These are phyloP conservation scores for Amphiprion ocellaris DNA, from an alignment of 2,113 vertebrate genomes.

Conservation along the genomic window DNA sequence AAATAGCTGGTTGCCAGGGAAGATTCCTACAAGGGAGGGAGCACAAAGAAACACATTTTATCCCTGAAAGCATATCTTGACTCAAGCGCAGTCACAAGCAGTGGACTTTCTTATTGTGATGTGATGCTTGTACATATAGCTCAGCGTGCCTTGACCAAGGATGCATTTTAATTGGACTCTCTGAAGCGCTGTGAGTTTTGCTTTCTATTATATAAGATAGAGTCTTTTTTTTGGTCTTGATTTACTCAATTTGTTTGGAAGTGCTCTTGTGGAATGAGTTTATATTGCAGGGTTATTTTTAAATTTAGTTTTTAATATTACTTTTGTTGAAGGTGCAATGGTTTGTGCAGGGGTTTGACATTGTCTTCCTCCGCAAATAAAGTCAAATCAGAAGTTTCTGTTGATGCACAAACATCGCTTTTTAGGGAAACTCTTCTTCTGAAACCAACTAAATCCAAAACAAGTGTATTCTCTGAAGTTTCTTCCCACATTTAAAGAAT, in stretches of 20 bases:
- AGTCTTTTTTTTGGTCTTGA: not conserved
- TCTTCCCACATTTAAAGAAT: no score
- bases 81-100: not conserved
- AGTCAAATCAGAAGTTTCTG: not conserved
- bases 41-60: slow-evolving; percentile 7
- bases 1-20: slow-evolving; percentile 33
- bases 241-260: not conserved
- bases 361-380: not conserved
- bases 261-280: not conserved
- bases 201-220: not conserved
- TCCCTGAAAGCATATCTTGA: slow-evolving; percentile 2
- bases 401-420: no score
- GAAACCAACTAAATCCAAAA: no score
- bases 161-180: not conserved
- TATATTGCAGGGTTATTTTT: no score
- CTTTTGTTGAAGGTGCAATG: no score
- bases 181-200: not conserved
- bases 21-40: not conserved
- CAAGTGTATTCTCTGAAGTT: no score
- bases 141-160: not conserved
- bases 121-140: not conserved
- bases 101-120: slow-evolving; percentile 9
- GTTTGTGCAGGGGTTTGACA: not conserved
- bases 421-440: no score
- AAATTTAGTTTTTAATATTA: no score